Evolutionary conservation across 2,113 vertebrate species (phyloP), one percentile per base, ranked within the genome.

Genomic region (Gallinago undulata): DNA sequence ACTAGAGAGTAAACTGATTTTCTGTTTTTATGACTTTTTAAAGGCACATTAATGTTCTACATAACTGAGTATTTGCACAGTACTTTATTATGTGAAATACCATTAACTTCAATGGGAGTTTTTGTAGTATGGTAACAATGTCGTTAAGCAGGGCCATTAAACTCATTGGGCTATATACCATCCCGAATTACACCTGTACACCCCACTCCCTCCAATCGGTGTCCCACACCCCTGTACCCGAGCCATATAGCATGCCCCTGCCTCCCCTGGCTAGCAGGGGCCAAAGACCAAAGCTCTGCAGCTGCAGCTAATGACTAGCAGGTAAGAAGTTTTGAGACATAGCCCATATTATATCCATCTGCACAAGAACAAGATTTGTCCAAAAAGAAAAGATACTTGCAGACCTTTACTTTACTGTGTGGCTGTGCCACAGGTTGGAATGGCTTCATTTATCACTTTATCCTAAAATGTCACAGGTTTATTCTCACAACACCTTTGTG

Each of bases 71-170:
- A 95, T 87, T 94, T 91, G 87, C 93, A 96, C 81, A 84, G 81
- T 93, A 88, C 82, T 96, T 96, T 95, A 96, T 91, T 96, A 95
- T 75, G 90, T 96, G 94, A 95, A 96, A 92, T 96, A 72, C 83
- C 76, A 95, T 97, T 97, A 93, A 96, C 96, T 96, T 97, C 93
- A 92, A 59, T 84, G 90, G 79, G 85, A 95, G 90, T 93, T 94
- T 96, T 85, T 95, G 92, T 84, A 88, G 79, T 94, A 94, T 67
- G 76, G 90, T 95, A 97, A 95, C 22, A 39, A 94, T 81, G 88
- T 72, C 90, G 84, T 97, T 96, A 96, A 95, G 79, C 73, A 84
- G 83, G 59, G 56, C 76, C 94, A 88, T 96, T 95, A 96, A 95
- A 96, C 83, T 94, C 93, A 45, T 77, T 43, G 88, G 79, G 83